These are phyloP conservation scores for Pollenia amentaria DNA, from an alignment of 2,888 invertebrate species.

Conservation along the genomic window DNA sequence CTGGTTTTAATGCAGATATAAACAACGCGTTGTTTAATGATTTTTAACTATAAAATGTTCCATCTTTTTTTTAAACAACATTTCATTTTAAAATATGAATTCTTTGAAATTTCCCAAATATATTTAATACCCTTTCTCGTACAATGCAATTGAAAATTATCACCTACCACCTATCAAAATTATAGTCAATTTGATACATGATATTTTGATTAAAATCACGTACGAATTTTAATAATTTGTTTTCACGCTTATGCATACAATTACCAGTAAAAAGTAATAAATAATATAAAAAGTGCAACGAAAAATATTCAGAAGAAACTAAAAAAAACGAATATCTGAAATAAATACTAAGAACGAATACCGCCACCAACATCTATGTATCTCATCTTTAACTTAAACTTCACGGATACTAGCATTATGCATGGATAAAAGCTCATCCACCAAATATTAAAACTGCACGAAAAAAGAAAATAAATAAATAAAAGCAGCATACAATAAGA, in stretches of 20 bases:
- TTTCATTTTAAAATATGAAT: conserved; percentile 7
- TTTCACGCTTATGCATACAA: conserved; percentile 79
- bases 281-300: conserved; percentile 53
- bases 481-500: conserved; percentile 61
- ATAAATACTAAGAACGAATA: conserved; percentile 42
- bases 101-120: conserved; percentile 48
- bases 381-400: conserved; percentile 55
- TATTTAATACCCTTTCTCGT: conserved; percentile 39
- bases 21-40: too few relatives aligned
- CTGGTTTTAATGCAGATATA: too few relatives aligned
- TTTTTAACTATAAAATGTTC: too few relatives aligned
- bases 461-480: not conserved
- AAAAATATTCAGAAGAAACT: not conserved
- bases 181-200: conserved; percentile 69
- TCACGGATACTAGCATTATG: conserved; percentile 64
- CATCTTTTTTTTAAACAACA: not conserved
- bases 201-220: conserved; percentile 82
- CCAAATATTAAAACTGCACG: conserved; percentile 40
- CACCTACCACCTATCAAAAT: conserved; percentile 72
- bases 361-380: conserved; percentile 62
- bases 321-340: conserved; percentile 35
- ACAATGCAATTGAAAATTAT: conserved; percentile 70
- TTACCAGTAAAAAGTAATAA: conserved; percentile 69
- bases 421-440: conserved; percentile 72
- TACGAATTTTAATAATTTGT: conserved; percentile 83